phyloP scores from a whole-genome alignment of 2,797 vertebrate genomes.

The Buphagus erythrorhynchus region DNA sequence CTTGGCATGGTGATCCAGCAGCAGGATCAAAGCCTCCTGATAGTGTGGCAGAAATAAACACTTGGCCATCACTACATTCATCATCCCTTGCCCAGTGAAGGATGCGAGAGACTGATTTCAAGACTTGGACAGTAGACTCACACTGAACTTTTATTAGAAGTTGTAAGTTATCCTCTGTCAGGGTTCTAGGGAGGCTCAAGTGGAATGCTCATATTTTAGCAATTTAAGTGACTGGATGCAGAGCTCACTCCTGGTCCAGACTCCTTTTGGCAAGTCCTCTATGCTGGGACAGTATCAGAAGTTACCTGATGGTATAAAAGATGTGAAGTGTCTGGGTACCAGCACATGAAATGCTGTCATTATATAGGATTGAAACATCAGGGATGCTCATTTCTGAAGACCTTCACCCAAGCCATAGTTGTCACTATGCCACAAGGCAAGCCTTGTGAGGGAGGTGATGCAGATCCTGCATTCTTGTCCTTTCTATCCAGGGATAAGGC shows the following conservation, averaged over 20 bases:
- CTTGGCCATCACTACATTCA: background rate
- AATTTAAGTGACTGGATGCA: background rate
- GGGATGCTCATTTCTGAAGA: background rate
- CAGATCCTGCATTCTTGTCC: background rate
- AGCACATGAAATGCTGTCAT: background rate
- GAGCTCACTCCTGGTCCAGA: background rate
- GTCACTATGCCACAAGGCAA: background rate
- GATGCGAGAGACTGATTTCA: background rate
- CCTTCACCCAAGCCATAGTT: background rate
- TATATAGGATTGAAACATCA: background rate
- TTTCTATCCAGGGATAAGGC: background rate
- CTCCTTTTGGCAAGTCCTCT: background rate
- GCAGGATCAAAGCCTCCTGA: background rate
- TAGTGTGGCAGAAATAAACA: background rate
- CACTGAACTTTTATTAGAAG: background rate
- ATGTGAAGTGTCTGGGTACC: background rate
- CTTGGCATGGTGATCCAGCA: background rate
- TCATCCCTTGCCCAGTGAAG: background rate
- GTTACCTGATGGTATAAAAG: background rate
- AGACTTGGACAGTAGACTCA: background rate
- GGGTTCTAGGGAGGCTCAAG: background rate
- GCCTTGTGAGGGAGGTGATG: accelerated
- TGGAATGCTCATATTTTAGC: background rate
- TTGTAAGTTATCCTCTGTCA: background rate
- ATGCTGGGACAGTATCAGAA: background rate